Base-by-base conservation (phyloP, 2,888 invertebrate species). In the Gryllus longicercus region DNA sequence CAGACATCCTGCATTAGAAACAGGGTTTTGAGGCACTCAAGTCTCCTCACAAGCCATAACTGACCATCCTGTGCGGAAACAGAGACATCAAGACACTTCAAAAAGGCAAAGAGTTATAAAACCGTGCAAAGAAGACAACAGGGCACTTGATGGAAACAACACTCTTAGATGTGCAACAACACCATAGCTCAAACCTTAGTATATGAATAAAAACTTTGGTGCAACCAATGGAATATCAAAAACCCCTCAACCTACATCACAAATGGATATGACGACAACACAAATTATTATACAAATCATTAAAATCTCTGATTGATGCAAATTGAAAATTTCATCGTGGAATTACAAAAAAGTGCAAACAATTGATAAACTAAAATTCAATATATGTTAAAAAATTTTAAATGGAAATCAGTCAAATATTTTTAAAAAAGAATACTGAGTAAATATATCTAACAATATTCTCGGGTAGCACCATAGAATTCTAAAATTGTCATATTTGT, bases 111-210 rank as follows among this genome's bases (percentile, higher is more conserved):
- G n/a, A 63, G 63, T 5, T 63, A 63, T 63, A 63, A 63, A 63
- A 63, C 63, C n/a, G 63, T 63, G 63, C 63, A 63, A 63, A 63
- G 63, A 63, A 63, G 63, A 63, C 63, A 63, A 63, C 63, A 63
- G 63, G 63, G 63, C 14, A 63, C n/a, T n/a, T 63, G 63, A 63
- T 63, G 63, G 16, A 63, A 63, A 63, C n/a, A 63, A 63, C 63
- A 63, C 63, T 63, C 63, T 14, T 63, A 38, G 38, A 38, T 38
- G 38, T 38, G 38, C 38, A 38, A 38, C 38, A 38, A 38, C 38
- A 38, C 38, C 38, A 5, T 8, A 4, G 38, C 38, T 38, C 38
- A 38, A 38, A 38, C 38, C 38, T 38, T 38, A 38, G 8, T 8
- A 38, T 38, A 38, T 38, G 38, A 38, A 8, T 38, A 38, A 38